Percentiles rank a stretch among this genome's conserved stretches.
Conservation (phyloP, 2,888 invertebrate genomes). For the Rhamnusium bicolor region DNA sequence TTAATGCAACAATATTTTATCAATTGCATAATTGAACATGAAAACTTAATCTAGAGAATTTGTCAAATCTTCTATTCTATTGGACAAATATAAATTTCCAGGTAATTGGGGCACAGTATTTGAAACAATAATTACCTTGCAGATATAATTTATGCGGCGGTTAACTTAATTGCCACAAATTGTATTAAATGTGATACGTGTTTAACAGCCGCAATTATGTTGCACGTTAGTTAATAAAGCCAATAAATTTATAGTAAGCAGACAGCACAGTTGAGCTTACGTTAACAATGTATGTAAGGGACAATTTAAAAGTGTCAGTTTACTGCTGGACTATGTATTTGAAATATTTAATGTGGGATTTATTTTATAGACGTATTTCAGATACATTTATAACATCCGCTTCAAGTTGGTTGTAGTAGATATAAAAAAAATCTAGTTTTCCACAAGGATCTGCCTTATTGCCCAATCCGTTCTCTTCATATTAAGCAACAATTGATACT, state of each 20-base stretch:
- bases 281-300: too few relatives aligned
- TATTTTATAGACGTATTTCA: too few relatives aligned
- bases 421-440: too few relatives aligned
- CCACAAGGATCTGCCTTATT: too few relatives aligned
- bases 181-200: constrained; percentile 8
- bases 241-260: not conserved
- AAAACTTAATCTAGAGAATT: not conserved
- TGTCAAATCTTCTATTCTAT: not conserved
- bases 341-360: too few relatives aligned
- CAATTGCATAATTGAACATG: not conserved
- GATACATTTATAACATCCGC: too few relatives aligned
- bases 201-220: constrained; percentile 9
- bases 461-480: too few relatives aligned
- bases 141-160: not conserved
- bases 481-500: too few relatives aligned
- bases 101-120: constrained; percentile 3
- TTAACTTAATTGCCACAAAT: constrained; percentile 18
- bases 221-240: not conserved
- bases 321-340: too few relatives aligned
- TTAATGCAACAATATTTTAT: too few relatives aligned
- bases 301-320: too few relatives aligned
- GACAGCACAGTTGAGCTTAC: not conserved
- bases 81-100: not conserved
- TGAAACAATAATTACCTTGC: constrained; percentile 5
- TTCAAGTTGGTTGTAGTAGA: too few relatives aligned